These are phyloP conservation scores for Mallotus villosus DNA, from an alignment of 2,797 vertebrate genomes.

Conservation along the genomic window DNA sequence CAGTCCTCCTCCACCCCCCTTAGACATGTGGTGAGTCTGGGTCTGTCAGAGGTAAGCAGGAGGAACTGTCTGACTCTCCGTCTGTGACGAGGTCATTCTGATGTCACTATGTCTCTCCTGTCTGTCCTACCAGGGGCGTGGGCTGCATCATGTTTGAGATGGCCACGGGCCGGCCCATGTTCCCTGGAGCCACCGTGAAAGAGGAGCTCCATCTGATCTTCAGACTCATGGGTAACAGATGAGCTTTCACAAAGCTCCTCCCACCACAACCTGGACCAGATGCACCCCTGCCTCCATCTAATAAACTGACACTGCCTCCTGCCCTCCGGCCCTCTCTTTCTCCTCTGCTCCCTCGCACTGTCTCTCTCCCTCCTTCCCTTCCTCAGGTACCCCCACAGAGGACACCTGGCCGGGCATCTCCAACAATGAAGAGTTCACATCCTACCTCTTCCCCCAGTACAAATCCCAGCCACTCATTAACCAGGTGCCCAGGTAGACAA, in stretches of 20 bases:
- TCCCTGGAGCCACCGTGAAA: slow-evolving; percentile 93
- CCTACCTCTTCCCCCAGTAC: slow-evolving; percentile 78
- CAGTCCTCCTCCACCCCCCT: no score
- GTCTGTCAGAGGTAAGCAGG: no score
- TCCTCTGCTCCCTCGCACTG: not conserved
- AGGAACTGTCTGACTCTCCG: no score
- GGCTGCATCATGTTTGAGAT: slow-evolving; percentile 95
- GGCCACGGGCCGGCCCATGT: slow-evolving; percentile 93
- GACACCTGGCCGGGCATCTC: slow-evolving; percentile 76
- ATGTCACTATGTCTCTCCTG: slow-evolving; percentile 17
- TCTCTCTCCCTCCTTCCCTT: not conserved
- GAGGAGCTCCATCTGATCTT: slow-evolving; percentile 94
- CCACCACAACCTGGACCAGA: no score
- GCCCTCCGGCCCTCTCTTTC: not conserved
- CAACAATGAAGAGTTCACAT: slow-evolving; percentile 75
- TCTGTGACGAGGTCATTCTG: not conserved
- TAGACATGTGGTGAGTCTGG: no score
- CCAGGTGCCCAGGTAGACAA: slow-evolving; percentile 78
- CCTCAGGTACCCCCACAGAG: slow-evolving; percentile 75
- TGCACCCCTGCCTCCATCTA: no score
- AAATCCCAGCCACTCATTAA: slow-evolving; percentile 77
- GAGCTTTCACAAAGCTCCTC: not conserved
- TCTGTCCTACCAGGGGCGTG: slow-evolving; percentile 81
- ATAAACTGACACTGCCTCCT: not conserved
- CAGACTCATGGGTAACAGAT: slow-evolving; percentile 82